Percentiles rank a stretch among this genome's conserved stretches.
Conservation (phyloP, 1,140 invertebrate genomes). For the Philotrypesis tridentata region DNA sequence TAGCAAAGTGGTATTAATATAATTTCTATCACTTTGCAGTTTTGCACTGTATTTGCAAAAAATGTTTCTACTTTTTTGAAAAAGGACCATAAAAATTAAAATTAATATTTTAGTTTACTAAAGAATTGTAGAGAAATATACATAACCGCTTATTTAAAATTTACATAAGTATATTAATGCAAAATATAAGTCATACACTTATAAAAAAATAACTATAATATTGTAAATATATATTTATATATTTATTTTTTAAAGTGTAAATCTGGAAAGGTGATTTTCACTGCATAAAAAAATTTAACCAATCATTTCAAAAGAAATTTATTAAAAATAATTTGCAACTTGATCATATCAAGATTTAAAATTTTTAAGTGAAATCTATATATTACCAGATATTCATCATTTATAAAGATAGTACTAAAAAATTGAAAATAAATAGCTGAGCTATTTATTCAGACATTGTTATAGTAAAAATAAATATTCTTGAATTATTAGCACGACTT, state of each 20-base stretch:
- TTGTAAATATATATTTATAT: too few species aligned
- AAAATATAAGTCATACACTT: background rate
- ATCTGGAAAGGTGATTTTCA: background rate
- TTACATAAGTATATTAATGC: background rate
- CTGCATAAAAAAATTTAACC: background rate
- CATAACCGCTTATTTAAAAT: background rate
- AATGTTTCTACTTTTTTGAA: background rate
- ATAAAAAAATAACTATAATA: background rate
- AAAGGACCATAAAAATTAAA: background rate
- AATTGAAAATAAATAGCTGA: too few species aligned
- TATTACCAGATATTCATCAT: too few species aligned
- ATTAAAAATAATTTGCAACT: too few species aligned
- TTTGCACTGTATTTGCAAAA: background rate
- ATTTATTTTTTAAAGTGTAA: background rate
- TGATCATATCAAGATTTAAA: too few species aligned
- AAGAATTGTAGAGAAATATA: background rate
- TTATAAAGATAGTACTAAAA: too few species aligned
- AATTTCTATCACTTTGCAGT: background rate
- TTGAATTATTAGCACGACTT: too few species aligned
- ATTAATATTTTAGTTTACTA: background rate
- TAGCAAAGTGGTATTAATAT: slow-evolving; percentile 10
- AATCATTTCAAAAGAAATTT: too few species aligned
- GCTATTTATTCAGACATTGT: too few species aligned
- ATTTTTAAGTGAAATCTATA: too few species aligned
- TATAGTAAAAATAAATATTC: too few species aligned